Evolutionary conservation across 2,113 vertebrate species (phyloP).

Genomic region (Acinonyx jubatus): DNA sequence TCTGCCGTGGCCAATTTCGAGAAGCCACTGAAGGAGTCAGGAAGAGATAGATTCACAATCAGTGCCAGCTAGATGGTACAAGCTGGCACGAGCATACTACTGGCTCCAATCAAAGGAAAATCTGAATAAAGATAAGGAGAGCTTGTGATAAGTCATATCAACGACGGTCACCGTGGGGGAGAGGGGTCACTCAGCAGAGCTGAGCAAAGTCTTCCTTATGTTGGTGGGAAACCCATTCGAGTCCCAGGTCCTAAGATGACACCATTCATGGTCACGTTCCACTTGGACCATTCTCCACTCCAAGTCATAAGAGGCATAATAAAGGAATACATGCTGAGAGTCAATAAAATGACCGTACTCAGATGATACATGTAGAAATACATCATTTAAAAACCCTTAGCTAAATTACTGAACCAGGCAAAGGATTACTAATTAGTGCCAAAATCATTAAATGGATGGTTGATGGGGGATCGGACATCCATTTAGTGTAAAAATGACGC

Average conservation of each 20-base stretch:
- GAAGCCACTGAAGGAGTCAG: not conserved
- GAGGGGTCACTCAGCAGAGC: not conserved
- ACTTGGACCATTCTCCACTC: not conserved
- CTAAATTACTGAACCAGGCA: constrained; percentile 33
- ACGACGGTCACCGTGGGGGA: rapidly evolving
- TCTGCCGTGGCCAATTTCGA: not conserved
- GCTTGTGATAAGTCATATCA: not conserved
- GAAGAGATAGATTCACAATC: not conserved
- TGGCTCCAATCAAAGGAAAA: not conserved
- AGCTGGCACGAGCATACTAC: not conserved
- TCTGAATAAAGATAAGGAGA: not conserved
- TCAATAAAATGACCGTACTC: constrained; percentile 14
- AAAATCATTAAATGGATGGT: constrained; percentile 7
- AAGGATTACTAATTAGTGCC: constrained; percentile 56
- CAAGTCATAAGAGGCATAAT: not conserved
- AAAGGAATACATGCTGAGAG: not conserved
- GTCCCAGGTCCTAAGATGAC: not conserved
- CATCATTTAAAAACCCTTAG: constrained; percentile 41
- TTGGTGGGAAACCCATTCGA: not conserved
- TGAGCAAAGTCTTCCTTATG: not conserved
- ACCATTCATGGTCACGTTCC: not conserved
- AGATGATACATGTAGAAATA: constrained; percentile 18
- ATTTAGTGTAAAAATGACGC: not conserved
- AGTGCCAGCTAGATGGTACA: not conserved
- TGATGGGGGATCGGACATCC: not conserved